These are phyloP conservation scores for Elegia similella DNA, from an alignment of 2,888 invertebrate genomes.

Conservation along the genomic window DNA sequence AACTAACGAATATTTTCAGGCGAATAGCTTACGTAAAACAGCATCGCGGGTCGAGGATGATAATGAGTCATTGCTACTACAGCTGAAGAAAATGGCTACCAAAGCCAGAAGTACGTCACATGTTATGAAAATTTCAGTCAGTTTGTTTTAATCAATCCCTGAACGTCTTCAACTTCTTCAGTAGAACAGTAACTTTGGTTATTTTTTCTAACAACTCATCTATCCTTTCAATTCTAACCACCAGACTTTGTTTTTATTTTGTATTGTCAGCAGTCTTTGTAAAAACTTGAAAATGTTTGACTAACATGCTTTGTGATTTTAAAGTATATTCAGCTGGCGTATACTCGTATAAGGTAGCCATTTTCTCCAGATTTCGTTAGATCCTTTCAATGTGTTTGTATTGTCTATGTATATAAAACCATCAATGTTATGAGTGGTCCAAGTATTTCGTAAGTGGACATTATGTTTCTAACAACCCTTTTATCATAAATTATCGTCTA, in stretches of 20 bases:
- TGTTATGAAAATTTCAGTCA: constrained; percentile 60
- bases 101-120: constrained; percentile 89
- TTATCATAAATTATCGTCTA: constrained; percentile 24
- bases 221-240: constrained; percentile 31
- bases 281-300: constrained; percentile 48
- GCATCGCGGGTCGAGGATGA: constrained; percentile 96
- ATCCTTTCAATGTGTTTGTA: constrained; percentile 19
- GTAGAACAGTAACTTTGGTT: constrained; percentile 8
- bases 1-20: constrained; percentile 84
- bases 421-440: constrained; percentile 26
- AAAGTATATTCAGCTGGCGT: constrained; percentile 45
- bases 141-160: constrained; percentile 49
- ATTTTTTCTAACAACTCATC: constrained; percentile 15
- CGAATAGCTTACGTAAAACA: constrained; percentile 93
- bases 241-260: constrained; percentile 32
- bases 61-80: constrained; percentile 96
- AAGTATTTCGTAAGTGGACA: constrained; percentile 29
- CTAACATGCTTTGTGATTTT: constrained; percentile 65
- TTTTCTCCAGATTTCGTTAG: constrained; percentile 71
- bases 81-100: constrained; percentile 97
- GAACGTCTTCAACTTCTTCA: constrained; percentile 23
- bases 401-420: constrained; percentile 28
- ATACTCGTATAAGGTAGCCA: constrained; percentile 69
- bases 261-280: constrained; percentile 40
- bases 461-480: constrained; percentile 26